Evolutionary conservation across 2,888 invertebrate genomes (phyloP).

Genomic region (Pyralis farinalis): DNA sequence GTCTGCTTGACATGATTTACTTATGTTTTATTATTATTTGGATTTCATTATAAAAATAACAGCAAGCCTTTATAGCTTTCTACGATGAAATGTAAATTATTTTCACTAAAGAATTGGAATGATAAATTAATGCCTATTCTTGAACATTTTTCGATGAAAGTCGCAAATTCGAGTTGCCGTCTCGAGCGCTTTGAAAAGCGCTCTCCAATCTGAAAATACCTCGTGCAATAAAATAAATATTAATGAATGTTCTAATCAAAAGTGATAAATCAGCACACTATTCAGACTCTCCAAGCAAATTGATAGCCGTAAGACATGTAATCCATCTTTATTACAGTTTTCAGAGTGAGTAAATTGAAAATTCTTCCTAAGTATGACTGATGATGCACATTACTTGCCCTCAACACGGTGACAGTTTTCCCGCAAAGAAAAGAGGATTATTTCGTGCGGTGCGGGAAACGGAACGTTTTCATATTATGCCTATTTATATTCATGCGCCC

Average conservation of each 20-base stretch:
- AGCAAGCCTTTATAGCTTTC: too few relatives aligned
- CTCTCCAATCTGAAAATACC: neutral
- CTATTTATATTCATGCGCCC: constrained; percentile 74
- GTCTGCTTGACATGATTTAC: too few relatives aligned
- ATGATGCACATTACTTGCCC: constrained; percentile 73
- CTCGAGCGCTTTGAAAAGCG: neutral
- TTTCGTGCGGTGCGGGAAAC: constrained; percentile 52
- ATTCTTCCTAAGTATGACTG: constrained; percentile 77
- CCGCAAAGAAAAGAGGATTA: constrained; percentile 72
- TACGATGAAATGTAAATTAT: too few relatives aligned
- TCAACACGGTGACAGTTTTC: constrained; percentile 62
- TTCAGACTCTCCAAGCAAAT: constrained; percentile 32
- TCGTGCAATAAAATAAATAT: neutral
- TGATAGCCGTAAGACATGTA: constrained; percentile 50
- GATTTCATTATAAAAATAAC: too few relatives aligned
- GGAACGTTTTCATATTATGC: constrained; percentile 70
- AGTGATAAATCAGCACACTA: constrained; percentile 11
- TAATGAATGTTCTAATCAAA: neutral
- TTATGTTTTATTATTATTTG: too few relatives aligned
- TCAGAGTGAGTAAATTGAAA: constrained; percentile 72
- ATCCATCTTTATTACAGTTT: constrained; percentile 72
- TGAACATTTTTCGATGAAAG: too few relatives aligned
- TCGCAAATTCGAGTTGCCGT: too few relatives aligned
- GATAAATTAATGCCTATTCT: too few relatives aligned
- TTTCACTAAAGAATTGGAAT: too few relatives aligned